Percentiles rank a stretch among this genome's conserved stretches.
Conservation (phyloP, 2,113 vertebrate species). For the Cinclus cinclus region DNA sequence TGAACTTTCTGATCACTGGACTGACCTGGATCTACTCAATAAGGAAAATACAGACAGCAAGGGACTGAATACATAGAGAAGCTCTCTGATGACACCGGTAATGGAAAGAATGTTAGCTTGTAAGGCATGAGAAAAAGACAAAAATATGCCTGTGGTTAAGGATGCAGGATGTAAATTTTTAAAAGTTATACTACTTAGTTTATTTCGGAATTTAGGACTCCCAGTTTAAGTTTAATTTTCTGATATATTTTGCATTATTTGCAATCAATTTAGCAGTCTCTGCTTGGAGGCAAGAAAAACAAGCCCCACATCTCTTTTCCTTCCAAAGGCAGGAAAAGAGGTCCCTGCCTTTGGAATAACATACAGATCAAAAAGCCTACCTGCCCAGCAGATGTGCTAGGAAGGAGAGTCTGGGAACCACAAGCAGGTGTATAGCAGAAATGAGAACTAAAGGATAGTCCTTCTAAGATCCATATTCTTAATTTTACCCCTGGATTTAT, state of each 20-base stretch:
- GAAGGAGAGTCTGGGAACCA: neutral
- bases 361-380: neutral
- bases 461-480: neutral
- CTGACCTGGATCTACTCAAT: neutral
- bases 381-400: neutral
- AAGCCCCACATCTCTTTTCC: neutral
- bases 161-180: neutral
- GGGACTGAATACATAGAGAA: neutral
- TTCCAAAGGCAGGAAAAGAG: neutral
- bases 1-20: neutral
- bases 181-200: neutral
- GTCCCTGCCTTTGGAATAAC: neutral
- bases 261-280: neutral
- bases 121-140: neutral
- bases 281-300: neutral
- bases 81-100: neutral
- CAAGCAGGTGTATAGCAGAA: neutral
- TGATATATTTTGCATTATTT: neutral
- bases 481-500: neutral
- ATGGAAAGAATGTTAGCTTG: neutral
- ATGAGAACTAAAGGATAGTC: neutral
- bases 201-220: neutral
- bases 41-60: neutral
- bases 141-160: neutral
- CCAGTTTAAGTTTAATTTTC: neutral